A percentile compares a stretch with the other conserved stretches of the same genome.
Conservation (phyloP, 2,797 vertebrate species). For the Anas bahamensis region DNA sequence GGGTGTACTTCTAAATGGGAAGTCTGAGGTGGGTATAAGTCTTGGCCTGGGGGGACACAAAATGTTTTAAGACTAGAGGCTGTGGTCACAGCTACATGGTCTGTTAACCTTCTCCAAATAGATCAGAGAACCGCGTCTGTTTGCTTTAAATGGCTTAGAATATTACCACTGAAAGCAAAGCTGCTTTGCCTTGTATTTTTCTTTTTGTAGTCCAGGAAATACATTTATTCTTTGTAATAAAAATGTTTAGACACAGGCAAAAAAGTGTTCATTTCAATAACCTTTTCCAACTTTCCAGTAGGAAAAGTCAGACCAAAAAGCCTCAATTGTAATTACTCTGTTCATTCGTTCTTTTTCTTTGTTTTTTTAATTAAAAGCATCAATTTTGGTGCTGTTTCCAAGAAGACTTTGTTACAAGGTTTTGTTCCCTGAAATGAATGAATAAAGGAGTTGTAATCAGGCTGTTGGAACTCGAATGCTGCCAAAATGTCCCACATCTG, state of each 20-base stretch:
- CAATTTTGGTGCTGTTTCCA: background rate
- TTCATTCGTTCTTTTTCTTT: background rate
- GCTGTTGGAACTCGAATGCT: background rate
- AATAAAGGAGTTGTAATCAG: background rate
- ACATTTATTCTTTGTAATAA: background rate
- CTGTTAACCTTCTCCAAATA: background rate
- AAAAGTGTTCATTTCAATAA: slow-evolving; percentile 3
- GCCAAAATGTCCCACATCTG: slow-evolving; percentile 8
- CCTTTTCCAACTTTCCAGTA: slow-evolving; percentile 29
- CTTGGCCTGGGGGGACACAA: background rate
- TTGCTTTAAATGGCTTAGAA: background rate
- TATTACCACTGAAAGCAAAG: background rate
- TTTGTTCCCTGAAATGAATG: slow-evolving; percentile 20
- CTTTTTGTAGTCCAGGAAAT: background rate
- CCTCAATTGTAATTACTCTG: background rate
- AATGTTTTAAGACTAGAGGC: background rate
- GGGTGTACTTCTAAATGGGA: background rate
- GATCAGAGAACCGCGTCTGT: background rate
- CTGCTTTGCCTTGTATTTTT: background rate
- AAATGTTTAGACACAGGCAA: background rate
- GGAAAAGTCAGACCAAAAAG: slow-evolving; percentile 20
- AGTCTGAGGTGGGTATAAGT: background rate
- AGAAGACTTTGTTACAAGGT: background rate
- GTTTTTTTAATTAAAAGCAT: slow-evolving; percentile 12
- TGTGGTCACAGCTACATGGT: background rate